Evolutionary conservation across 2,888 invertebrate genomes (phyloP).

Genomic region (Cantharis lateralis): DNA sequence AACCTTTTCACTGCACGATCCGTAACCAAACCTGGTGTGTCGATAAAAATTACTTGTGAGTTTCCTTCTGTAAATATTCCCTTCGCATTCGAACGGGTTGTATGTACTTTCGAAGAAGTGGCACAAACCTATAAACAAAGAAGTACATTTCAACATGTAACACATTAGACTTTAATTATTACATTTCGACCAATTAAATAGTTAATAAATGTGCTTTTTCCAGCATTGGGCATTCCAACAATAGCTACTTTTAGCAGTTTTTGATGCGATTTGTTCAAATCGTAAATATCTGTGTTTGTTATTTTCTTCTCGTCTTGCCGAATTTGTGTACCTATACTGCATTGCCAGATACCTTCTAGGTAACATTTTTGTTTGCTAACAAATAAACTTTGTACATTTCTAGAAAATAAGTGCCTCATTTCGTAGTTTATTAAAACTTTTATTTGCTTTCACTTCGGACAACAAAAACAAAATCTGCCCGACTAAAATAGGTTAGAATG

Average conservation of each 20-base stretch:
- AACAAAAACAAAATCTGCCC: not conserved
- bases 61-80: slow-evolving; percentile 76
- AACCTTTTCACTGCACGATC: slow-evolving; percentile 71
- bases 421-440: not conserved
- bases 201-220: slow-evolving; percentile 95
- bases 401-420: not conserved
- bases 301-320: not conserved
- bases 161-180: slow-evolving; percentile 37
- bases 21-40: slow-evolving; percentile 90
- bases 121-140: slow-evolving; percentile 74
- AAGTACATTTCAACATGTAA: not conserved
- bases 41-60: slow-evolving; percentile 88
- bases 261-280: not conserved
- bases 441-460: not conserved
- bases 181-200: slow-evolving; percentile 79
- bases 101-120: slow-evolving; percentile 89
- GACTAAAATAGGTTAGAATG: not conserved
- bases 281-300: not conserved
- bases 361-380: not conserved
- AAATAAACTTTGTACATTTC: not conserved
- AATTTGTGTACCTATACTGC: not conserved
- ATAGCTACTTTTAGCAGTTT: slow-evolving; percentile 71
- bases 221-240: slow-evolving; percentile 92
- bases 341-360: not conserved
- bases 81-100: slow-evolving; percentile 74